Conservation (phyloP, 92 coral and sea anemone species). For the Siderastrea siderea region DNA sequence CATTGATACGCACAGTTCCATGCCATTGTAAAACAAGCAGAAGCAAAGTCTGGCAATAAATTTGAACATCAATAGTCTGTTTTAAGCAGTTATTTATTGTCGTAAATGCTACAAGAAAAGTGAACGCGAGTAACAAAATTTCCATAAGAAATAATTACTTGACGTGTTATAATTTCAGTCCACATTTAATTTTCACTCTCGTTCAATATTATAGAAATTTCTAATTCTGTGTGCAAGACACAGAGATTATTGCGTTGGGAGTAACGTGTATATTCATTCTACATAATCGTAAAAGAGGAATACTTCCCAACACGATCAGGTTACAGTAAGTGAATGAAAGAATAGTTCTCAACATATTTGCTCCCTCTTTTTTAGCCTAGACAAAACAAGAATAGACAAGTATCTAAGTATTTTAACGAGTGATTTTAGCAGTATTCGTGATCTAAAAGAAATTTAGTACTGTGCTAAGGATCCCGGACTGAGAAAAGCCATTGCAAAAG, state of each 20-base stretch:
- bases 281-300: not conserved
- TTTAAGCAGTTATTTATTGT: too few species aligned
- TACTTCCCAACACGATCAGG: not conserved
- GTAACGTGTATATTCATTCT: not conserved
- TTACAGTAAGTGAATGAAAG: not conserved
- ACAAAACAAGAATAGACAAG: not conserved
- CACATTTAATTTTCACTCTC: slow-evolving; percentile 2
- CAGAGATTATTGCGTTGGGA: not conserved
- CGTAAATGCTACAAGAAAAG: slow-evolving; percentile 3
- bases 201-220: not conserved
- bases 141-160: slow-evolving; percentile 24
- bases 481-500: slow-evolving; percentile 92
- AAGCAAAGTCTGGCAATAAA: too few species aligned
- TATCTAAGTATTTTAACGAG: too few species aligned
- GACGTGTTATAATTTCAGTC: not conserved
- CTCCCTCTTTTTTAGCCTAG: not conserved
- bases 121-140: not conserved
- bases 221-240: not conserved
- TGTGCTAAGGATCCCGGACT: slow-evolving; percentile 75
- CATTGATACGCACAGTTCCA: too few species aligned
- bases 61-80: too few species aligned
- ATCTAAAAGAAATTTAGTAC: not conserved
- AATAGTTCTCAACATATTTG: not conserved
- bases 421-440: not conserved
- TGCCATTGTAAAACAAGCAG: too few species aligned